These are phyloP conservation scores for Eupithecia centaureata DNA, from an alignment of 2,888 invertebrate genomes.

Conservation along the genomic window DNA sequence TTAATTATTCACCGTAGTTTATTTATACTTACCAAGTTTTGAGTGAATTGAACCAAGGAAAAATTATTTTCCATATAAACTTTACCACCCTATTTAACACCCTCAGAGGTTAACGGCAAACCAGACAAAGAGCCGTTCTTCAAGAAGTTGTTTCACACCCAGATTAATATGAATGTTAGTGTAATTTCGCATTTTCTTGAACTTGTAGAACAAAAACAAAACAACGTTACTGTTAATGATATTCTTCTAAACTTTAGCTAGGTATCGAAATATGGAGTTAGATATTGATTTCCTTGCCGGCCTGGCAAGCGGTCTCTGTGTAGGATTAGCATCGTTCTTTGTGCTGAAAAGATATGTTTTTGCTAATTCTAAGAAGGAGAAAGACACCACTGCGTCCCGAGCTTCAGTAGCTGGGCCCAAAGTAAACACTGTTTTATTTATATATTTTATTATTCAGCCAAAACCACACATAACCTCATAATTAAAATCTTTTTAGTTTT, in stretches of 20 bases:
- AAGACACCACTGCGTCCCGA: neutral
- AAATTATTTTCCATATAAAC: too few species aligned
- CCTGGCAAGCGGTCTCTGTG: constrained; percentile 59
- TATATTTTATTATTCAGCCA: neutral
- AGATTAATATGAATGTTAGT: too few species aligned
- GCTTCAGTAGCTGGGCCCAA: neutral
- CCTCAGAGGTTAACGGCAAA: too few species aligned
- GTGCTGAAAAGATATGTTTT: constrained; percentile 48
- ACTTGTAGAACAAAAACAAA: too few species aligned
- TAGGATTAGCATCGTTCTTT: constrained; percentile 57
- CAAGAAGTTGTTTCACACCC: too few species aligned
- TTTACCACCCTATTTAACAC: too few species aligned
- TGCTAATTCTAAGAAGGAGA: constrained; percentile 9
- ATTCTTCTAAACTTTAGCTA: neutral
- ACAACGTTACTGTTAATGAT: too few species aligned
- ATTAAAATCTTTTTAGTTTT: constrained; percentile 48
- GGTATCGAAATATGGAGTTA: constrained; percentile 46
- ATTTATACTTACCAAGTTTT: too few species aligned
- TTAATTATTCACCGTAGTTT: too few species aligned
- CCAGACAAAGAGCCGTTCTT: too few species aligned
- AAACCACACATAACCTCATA: neutral
- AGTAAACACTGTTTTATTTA: constrained; percentile 12
- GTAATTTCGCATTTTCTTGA: too few species aligned
- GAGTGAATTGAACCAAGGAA: too few species aligned
- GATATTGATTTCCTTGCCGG: constrained; percentile 56